Evolutionary conservation across 2,888 invertebrate genomes (phyloP).

Genomic region (Mechanitis mazaeus): DNA sequence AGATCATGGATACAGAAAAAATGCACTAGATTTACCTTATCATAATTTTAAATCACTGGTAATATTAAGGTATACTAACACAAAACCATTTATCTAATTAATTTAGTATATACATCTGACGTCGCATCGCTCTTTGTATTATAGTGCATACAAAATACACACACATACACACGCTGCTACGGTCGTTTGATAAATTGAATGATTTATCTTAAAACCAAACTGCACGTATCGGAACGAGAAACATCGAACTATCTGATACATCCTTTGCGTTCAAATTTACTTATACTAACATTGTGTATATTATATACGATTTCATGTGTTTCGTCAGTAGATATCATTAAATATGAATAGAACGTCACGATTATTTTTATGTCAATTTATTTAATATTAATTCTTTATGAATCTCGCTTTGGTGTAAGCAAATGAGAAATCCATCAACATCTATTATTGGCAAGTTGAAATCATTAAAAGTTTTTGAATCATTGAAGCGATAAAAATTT

Average conservation of each 20-base stretch:
- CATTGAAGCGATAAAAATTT: slow-evolving; percentile 40
- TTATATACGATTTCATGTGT: too few species aligned
- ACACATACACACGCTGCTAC: slow-evolving; percentile 31
- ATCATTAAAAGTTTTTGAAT: slow-evolving; percentile 61
- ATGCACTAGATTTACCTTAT: too few species aligned
- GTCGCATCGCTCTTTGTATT: slow-evolving; percentile 21
- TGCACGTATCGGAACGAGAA: slow-evolving; percentile 22
- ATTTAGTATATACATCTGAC: slow-evolving; percentile 15
- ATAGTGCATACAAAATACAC: slow-evolving; percentile 18
- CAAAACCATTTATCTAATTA: background rate
- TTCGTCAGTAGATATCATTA: too few species aligned
- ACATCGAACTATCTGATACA: slow-evolving; percentile 20
- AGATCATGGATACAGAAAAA: too few species aligned
- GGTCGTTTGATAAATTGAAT: slow-evolving; percentile 35
- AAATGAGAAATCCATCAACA: slow-evolving; percentile 10
- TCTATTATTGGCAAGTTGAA: slow-evolving; percentile 41
- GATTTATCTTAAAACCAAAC: slow-evolving; percentile 32
- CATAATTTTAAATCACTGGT: too few species aligned
- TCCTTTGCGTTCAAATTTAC: slow-evolving; percentile 13
- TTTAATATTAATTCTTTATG: background rate
- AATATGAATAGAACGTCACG: too few species aligned
- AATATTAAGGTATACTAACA: too few species aligned
- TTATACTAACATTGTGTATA: background rate
- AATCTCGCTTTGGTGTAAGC: slow-evolving; percentile 11
- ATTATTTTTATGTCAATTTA: too few species aligned